Evolutionary conservation across 2,113 vertebrate species (phyloP).

Genomic region (Pristiophorus japonicus): DNA sequence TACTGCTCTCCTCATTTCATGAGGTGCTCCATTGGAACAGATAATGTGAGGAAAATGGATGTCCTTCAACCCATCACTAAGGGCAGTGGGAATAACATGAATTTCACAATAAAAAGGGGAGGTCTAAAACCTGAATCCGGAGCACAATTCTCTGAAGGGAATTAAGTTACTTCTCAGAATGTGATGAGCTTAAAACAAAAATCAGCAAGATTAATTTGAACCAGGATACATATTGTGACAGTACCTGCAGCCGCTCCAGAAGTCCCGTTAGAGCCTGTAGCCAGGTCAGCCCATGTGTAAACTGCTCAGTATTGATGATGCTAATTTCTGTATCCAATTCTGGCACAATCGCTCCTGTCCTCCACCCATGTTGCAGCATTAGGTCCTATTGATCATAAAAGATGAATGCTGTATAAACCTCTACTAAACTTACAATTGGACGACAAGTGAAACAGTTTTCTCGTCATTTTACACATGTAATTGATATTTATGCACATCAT

Average conservation of each 20-base stretch:
- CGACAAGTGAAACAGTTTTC: background rate
- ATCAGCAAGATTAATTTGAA: background rate
- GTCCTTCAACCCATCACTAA: background rate
- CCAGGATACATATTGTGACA: background rate
- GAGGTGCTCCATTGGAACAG: background rate
- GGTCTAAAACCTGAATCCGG: background rate
- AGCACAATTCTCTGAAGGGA: background rate
- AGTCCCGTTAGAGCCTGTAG: constrained; percentile 69
- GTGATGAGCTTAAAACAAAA: background rate
- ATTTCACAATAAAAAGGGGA: background rate
- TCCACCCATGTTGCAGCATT: constrained; percentile 68
- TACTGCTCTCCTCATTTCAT: background rate
- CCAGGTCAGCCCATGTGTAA: constrained; percentile 73
- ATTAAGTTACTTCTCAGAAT: background rate
- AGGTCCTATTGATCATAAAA: constrained; percentile 55
- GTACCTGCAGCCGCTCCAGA: constrained; percentile 70
- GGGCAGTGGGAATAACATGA: background rate
- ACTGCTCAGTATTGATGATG: constrained; percentile 71
- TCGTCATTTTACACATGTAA: background rate
- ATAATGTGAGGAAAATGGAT: background rate
- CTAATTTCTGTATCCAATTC: constrained; percentile 67
- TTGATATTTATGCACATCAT: no score
- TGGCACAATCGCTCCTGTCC: constrained; percentile 69
- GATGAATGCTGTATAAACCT: background rate
- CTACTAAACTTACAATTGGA: background rate